Conservation (phyloP, 2,113 vertebrate species). For the Corythornis madagascariensis region DNA sequence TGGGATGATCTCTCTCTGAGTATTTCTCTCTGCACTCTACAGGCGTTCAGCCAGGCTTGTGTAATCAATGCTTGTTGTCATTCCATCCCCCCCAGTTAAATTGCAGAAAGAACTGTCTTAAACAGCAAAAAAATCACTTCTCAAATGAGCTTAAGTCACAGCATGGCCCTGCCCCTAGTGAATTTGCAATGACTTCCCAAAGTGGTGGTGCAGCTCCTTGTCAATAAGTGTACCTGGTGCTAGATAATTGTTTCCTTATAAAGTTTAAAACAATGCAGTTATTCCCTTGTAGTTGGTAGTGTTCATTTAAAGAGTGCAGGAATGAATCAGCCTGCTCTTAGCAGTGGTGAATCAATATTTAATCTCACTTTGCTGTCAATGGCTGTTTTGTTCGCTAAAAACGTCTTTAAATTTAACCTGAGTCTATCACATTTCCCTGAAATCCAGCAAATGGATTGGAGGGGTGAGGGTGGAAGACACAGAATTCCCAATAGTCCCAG, state of each 20-base stretch:
- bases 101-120: neutral
- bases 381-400: conserved; percentile 25
- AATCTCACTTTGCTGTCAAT: conserved; percentile 14
- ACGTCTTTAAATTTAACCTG: neutral
- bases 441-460: neutral
- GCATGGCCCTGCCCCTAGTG: neutral
- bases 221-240: neutral
- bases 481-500: neutral
- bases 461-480: neutral
- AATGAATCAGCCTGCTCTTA: neutral
- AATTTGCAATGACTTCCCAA: neutral
- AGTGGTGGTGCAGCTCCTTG: neutral
- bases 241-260: neutral
- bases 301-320: neutral
- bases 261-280: neutral
- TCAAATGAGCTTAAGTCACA: neutral
- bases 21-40: neutral
- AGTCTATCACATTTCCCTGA: neutral
- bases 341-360: conserved; percentile 27
- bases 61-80: neutral
- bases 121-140: neutral
- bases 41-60: neutral
- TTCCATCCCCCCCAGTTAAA: neutral
- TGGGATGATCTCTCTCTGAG: no score
- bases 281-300: neutral